A percentile compares a stretch with the other conserved stretches of the same genome.
phyloP scores from a whole-genome alignment of 2,888 invertebrate species.

The Toxonevra muliebris region DNA sequence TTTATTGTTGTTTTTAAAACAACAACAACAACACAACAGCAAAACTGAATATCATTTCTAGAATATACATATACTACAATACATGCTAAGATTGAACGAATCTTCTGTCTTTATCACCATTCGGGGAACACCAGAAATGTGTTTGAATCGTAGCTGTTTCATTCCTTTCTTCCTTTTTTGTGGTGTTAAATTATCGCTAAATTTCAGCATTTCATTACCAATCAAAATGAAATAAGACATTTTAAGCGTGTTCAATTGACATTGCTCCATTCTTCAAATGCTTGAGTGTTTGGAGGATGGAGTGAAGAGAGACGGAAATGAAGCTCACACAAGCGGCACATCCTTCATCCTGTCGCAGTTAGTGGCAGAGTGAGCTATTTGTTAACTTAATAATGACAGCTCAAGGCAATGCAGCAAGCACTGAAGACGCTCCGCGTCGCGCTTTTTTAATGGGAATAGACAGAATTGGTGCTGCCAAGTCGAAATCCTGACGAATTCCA shows the following conservation, averaged over 20 bases:
- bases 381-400: constrained; percentile 27
- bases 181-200: constrained; percentile 24
- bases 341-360: background rate
- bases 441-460: too few species aligned
- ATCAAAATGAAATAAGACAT: constrained; percentile 28
- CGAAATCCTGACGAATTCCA: constrained; percentile 25
- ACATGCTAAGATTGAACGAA: too few species aligned
- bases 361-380: constrained; percentile 11
- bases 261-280: background rate
- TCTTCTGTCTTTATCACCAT: too few species aligned
- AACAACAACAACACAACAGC: too few species aligned
- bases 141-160: too few species aligned
- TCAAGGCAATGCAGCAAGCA: constrained; percentile 1
- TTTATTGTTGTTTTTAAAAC: too few species aligned
- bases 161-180: background rate
- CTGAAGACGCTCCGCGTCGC: too few species aligned
- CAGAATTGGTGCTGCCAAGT: too few species aligned
- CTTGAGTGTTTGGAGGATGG: background rate
- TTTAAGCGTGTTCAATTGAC: background rate
- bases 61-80: too few species aligned
- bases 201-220: constrained; percentile 28
- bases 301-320: background rate
- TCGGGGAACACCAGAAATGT: too few species aligned
- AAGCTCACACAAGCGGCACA: too few species aligned
- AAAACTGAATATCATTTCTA: too few species aligned